Conservation (phyloP, 2,113 vertebrate genomes). For the Chamaea fasciata region DNA sequence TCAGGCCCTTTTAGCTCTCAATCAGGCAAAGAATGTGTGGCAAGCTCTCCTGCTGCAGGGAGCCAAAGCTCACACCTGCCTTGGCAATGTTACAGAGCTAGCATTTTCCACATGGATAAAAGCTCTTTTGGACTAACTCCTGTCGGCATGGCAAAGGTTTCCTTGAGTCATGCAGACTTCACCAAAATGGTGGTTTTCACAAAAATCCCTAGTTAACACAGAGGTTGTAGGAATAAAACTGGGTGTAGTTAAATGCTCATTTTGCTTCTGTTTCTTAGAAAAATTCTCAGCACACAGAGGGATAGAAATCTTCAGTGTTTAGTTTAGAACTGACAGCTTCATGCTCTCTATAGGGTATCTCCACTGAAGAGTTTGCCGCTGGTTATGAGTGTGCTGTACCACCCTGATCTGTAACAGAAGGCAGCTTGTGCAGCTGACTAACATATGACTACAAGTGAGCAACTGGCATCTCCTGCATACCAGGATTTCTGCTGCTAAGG, state of each 20-base stretch:
- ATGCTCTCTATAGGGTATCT: not conserved
- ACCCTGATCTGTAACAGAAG: not conserved
- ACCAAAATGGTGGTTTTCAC: not conserved
- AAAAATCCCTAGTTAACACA: not conserved
- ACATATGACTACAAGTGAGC: not conserved
- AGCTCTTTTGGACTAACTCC: constrained; percentile 4
- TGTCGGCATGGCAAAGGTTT: not conserved
- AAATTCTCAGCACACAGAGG: not conserved
- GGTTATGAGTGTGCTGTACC: not conserved
- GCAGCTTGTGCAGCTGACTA: not conserved
- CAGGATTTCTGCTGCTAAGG: not conserved
- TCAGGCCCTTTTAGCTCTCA: constrained; percentile 56
- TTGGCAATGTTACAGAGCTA: constrained; percentile 54
- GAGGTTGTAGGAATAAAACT: not conserved
- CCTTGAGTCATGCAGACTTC: not conserved
- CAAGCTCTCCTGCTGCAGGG: constrained; percentile 58
- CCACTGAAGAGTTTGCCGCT: not conserved
- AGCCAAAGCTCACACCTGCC: constrained; percentile 60
- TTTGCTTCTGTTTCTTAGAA: not conserved
- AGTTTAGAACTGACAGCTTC: not conserved
- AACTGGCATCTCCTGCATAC: not conserved
- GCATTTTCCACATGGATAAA: constrained; percentile 26
- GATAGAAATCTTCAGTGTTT: not conserved
- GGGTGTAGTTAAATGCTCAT: not conserved
- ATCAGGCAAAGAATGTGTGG: constrained; percentile 42